Percentiles rank a stretch among this genome's conserved stretches.
phyloP scores from a whole-genome alignment of 2,888 invertebrate genomes.

The Lasius fuliginosus region DNA sequence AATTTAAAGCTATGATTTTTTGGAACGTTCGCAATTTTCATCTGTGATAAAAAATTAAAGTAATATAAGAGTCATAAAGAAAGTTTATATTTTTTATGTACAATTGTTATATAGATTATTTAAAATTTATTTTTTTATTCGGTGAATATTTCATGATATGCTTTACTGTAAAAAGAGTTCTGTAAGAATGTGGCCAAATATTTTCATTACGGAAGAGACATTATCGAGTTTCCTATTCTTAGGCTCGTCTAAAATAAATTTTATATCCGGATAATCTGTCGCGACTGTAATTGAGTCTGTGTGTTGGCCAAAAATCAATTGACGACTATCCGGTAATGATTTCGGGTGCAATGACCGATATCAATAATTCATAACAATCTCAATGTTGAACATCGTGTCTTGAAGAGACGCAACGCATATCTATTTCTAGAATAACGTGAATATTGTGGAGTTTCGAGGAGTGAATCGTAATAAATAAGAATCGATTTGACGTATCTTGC shows the following conservation, averaged over 20 bases:
- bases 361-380: conserved; percentile 29
- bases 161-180: neutral
- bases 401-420: neutral
- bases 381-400: neutral
- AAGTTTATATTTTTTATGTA: neutral
- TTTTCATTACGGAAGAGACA: conserved; percentile 53
- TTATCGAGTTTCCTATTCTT: conserved; percentile 66
- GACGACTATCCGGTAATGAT: conserved; percentile 47
- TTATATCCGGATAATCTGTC: conserved; percentile 63
- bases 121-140: neutral
- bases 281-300: conserved; percentile 69
- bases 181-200: neutral
- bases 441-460: neutral
- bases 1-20: neutral
- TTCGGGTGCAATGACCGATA: conserved; percentile 67
- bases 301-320: conserved; percentile 69
- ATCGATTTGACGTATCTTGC: neutral
- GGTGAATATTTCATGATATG: neutral
- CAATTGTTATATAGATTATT: neutral
- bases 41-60: neutral
- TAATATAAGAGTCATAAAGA: neutral
- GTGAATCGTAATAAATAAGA: neutral
- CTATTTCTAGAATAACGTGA: neutral
- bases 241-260: conserved; percentile 64
- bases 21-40: neutral